Evolutionary conservation across 2,888 invertebrate species (phyloP).

Genomic region (Sinhomidia bicolor): DNA sequence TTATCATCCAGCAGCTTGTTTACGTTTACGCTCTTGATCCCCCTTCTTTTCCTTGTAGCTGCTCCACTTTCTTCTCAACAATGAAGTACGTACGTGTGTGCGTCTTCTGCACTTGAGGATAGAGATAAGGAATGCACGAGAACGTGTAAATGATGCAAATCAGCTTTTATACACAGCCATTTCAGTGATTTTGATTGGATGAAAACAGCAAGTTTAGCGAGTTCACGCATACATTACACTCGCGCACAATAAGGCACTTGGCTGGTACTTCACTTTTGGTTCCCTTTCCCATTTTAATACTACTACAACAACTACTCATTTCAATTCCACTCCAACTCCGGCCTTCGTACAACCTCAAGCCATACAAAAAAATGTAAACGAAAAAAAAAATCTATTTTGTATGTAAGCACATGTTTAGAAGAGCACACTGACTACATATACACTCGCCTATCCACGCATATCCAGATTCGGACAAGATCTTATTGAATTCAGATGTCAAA

Average conservation of each 20-base stretch:
- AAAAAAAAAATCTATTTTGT: neutral
- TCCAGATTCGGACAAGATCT: neutral
- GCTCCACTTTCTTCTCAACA: neutral
- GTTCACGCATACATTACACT: neutral
- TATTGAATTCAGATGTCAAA: neutral
- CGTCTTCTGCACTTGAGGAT: neutral
- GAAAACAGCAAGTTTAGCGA: neutral
- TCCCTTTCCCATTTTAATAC: neutral
- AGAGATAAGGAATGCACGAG: neutral
- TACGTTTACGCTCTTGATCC: too few relatives aligned
- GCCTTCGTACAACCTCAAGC: neutral
- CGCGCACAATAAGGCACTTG: too few relatives aligned
- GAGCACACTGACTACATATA: neutral
- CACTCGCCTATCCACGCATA: neutral
- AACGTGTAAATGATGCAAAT: constrained; percentile 33
- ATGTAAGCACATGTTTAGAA: neutral
- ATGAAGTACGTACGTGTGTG: neutral
- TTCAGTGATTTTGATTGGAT: neutral
- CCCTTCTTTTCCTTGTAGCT: too few relatives aligned
- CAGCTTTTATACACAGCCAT: neutral
- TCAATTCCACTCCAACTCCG: neutral
- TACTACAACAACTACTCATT: neutral
- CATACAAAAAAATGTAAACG: neutral
- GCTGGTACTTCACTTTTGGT: too few relatives aligned
- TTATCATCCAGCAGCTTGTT: too few relatives aligned